Base-by-base conservation (phyloP, 53 echinoderm and acorn worm species). In the Echinometra lucunter region DNA sequence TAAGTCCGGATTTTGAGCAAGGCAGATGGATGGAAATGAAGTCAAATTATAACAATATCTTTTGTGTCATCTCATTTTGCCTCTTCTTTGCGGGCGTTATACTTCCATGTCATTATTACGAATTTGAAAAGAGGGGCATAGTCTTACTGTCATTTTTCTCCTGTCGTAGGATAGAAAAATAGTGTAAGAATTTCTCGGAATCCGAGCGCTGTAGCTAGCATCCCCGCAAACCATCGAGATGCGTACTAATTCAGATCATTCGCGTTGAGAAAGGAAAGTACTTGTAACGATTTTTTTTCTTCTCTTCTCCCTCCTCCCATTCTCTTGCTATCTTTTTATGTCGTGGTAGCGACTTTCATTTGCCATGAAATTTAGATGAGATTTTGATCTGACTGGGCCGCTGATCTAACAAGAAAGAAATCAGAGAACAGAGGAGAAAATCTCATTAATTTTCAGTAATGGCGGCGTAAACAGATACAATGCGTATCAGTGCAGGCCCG, bases 371-470 rank as follows among this genome's bases (percentile, higher is more conserved):
- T 82, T 94, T 83, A 67, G 67, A 94, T 94, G 94, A 94, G 94
- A 94, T 94, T 94, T 83, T 58, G 94, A 94, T 94, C 85, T 83
- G 94, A 94, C 83, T 57, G 57, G 91, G 80, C 37, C 38, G 63
- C 6, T 44, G 78, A 90, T 74, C 37, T 37, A 90, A 58, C 63
- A 74, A 89, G 78, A 95, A 56, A 90, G 91, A 90, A 91, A 89
- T 57, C 92, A 83, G 83, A 95, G 93, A 96, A 95, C 82, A 90
- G 94, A 66, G 63, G 82, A 94, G 66, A 94, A 96, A 96, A 96
- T 96, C 95, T 95, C 96, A 95, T 96, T 95, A 95, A 96, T 96
- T 95, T 96, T 88, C 94, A 91, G 88, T 96, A 96, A 96, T 95
- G 95, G 94, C 69, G 94, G 57, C 67, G 96, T 91, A 92, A 94